Conservation (phyloP, 2,888 invertebrate genomes). For the Andricus curvator region DNA sequence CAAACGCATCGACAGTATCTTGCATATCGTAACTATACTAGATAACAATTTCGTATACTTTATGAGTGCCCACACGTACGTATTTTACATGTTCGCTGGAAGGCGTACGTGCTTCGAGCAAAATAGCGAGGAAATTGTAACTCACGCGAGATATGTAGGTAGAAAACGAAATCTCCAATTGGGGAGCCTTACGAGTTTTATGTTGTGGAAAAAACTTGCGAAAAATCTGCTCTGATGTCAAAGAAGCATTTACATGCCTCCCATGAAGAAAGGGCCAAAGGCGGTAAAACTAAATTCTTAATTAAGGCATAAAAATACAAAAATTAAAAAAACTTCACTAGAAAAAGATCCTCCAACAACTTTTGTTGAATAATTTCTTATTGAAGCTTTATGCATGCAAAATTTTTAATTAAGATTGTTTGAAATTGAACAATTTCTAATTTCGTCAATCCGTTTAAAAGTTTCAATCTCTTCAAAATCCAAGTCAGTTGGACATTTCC, state of each 20-base stretch:
- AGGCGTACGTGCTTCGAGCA: conserved; percentile 35
- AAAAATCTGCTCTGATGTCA: background rate
- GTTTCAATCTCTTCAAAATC: too few relatives aligned
- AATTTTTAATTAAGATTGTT: too few relatives aligned
- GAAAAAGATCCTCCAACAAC: too few relatives aligned
- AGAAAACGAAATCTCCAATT: conserved; percentile 23
- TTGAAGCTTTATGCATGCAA: too few relatives aligned
- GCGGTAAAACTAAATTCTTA: too few relatives aligned
- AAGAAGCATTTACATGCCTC: conserved; percentile 12
- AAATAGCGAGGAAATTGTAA: conserved; percentile 35
- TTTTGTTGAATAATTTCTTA: too few relatives aligned
- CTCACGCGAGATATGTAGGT: conserved; percentile 19
- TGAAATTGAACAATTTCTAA: too few relatives aligned
- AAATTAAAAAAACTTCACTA: too few relatives aligned
- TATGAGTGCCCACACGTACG: conserved; percentile 27
- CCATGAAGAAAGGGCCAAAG: background rate
- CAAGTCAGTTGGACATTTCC: too few relatives aligned
- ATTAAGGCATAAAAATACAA: too few relatives aligned
- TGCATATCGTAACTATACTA: conserved; percentile 20
- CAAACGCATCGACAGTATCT: conserved; percentile 11
- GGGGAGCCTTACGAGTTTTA: conserved; percentile 19
- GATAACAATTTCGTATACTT: conserved; percentile 32
- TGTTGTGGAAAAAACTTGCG: conserved; percentile 7
- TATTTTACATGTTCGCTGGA: conserved; percentile 33
- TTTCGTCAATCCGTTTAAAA: too few relatives aligned